phyloP scores from a whole-genome alignment of 2,888 invertebrate species.

The Polyommatus icarus region DNA sequence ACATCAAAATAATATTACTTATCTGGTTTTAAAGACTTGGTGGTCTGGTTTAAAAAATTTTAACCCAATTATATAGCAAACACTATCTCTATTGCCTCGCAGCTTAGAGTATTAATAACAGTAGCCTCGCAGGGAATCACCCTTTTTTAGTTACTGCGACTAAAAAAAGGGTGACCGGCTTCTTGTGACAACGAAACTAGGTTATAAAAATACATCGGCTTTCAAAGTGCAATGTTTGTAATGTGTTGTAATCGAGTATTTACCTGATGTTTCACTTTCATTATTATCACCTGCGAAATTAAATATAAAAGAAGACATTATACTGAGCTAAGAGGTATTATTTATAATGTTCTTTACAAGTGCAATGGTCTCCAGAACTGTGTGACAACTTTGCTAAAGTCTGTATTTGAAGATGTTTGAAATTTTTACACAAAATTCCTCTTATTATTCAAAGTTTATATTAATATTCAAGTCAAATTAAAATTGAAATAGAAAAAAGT shows the following conservation, averaged over 20 bases:
- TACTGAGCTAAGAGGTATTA: background rate
- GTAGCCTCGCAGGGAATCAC: background rate
- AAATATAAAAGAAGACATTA: slow-evolving; percentile 55
- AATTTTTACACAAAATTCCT: background rate
- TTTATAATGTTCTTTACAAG: background rate
- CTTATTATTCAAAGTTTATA: background rate
- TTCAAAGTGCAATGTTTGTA: too few species aligned
- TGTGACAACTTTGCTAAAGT: background rate
- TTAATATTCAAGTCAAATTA: too few species aligned
- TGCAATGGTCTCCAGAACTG: background rate
- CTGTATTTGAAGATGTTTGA: background rate
- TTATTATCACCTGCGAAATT: slow-evolving; percentile 55
- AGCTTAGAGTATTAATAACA: too few species aligned
- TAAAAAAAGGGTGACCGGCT: background rate
- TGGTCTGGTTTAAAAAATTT: background rate
- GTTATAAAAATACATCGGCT: background rate
- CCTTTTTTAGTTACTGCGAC: background rate
- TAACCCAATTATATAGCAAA: background rate
- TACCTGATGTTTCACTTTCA: slow-evolving; percentile 23
- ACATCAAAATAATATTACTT: too few species aligned
- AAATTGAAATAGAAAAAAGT: too few species aligned
- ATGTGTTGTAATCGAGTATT: background rate
- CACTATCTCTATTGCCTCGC: background rate
- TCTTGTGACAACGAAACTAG: background rate
- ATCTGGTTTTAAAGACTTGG: too few species aligned